Evolutionary conservation across 1,140 invertebrate species (phyloP).

Genomic region (Hylyphantes graminicola): DNA sequence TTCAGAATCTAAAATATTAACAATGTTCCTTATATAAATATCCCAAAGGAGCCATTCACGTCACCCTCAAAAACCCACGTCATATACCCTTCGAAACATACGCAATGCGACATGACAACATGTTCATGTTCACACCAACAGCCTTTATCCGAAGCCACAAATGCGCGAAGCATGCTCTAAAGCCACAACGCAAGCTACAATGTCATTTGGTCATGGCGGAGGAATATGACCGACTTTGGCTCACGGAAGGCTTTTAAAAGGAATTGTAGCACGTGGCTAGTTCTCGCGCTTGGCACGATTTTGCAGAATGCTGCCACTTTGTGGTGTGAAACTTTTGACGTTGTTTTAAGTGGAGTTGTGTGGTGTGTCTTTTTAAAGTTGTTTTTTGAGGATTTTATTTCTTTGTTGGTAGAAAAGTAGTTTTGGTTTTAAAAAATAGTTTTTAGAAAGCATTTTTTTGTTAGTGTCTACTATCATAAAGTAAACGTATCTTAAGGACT

Average conservation of each 20-base stretch:
- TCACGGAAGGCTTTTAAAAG: constrained; percentile 29
- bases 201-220: constrained; percentile 28
- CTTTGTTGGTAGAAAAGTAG: too few species aligned
- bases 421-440: too few species aligned
- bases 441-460: too few species aligned
- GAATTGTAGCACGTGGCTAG: neutral
- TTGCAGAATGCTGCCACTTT: neutral
- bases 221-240: neutral
- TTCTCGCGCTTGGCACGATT: constrained; percentile 26
- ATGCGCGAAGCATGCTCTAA: neutral
- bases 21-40: too few species aligned
- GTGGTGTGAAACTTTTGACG: neutral
- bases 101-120: neutral
- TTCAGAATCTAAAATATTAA: too few species aligned
- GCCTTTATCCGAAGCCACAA: too few species aligned
- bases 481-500: too few species aligned
- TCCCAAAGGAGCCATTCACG: too few species aligned
- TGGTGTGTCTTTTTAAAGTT: neutral
- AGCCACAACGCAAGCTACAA: constrained; percentile 22
- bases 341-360: neutral
- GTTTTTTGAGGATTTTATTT: neutral
- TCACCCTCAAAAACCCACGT: too few species aligned
- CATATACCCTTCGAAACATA: neutral
- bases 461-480: too few species aligned
- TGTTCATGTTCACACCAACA: too few species aligned